Evolutionary conservation across 1,140 invertebrate species (phyloP).

Genomic region (Lucilia cuprina): DNA sequence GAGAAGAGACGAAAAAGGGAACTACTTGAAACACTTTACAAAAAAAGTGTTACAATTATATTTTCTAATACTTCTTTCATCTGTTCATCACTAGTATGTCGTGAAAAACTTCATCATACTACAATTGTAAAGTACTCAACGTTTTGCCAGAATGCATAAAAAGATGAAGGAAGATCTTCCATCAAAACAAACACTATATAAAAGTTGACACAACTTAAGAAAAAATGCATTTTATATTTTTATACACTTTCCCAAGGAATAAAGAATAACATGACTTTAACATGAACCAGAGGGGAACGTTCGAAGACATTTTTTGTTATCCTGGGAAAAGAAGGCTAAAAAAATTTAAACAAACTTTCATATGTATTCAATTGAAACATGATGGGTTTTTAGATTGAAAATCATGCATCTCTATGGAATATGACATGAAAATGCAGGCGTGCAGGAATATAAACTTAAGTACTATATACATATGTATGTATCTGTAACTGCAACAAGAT

Average conservation of each 20-base stretch:
- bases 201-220: not conserved
- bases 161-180: not conserved
- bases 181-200: slow-evolving; percentile 1
- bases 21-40: too few species aligned
- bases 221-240: not conserved
- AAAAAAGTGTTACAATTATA: too few species aligned
- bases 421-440: not conserved
- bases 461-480: too few species aligned
- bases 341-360: not conserved
- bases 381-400: not conserved
- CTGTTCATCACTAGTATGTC: not conserved
- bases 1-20: too few species aligned
- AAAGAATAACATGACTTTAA: slow-evolving; percentile 9
- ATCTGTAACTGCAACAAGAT: too few species aligned
- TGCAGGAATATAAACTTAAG: not conserved
- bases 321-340: not conserved
- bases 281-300: not conserved
- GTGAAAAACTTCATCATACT: not conserved
- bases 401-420: slow-evolving; percentile 4
- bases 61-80: too few species aligned
- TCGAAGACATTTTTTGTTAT: not conserved
- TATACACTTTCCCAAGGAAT: not conserved
- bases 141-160: not conserved
- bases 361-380: not conserved
- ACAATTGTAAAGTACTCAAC: not conserved